A percentile compares a stretch with the other conserved stretches of the same genome.
phyloP scores from a whole-genome alignment of 2,888 invertebrate genomes.

The Drosophila gaucha region DNA sequence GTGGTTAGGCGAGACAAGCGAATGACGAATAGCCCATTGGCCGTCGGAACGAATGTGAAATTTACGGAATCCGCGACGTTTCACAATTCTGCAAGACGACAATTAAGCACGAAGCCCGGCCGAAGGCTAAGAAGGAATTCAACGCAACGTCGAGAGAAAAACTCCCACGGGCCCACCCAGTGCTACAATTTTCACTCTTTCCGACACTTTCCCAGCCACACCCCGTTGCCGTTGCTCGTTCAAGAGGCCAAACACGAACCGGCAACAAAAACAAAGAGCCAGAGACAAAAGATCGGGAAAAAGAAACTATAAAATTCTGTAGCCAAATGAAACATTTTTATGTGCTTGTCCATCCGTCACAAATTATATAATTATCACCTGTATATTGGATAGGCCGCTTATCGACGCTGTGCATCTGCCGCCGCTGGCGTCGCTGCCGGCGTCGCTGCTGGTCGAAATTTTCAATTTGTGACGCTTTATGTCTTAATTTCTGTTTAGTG shows the following conservation, averaged over 20 bases:
- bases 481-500: slow-evolving; percentile 75
- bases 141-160: slow-evolving; percentile 14
- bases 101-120: slow-evolving; percentile 80
- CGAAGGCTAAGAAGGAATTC: slow-evolving; percentile 36
- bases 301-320: slow-evolving; percentile 73
- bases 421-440: slow-evolving; percentile 6
- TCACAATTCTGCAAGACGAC: slow-evolving; percentile 80
- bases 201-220: slow-evolving; percentile 73
- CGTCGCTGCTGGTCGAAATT: slow-evolving; percentile 71
- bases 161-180: slow-evolving; percentile 79
- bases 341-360: slow-evolving; percentile 82
- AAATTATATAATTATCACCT: slow-evolving; percentile 84
- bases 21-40: slow-evolving; percentile 82
- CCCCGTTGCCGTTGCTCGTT: slow-evolving; percentile 41
- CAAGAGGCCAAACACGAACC: slow-evolving; percentile 26
- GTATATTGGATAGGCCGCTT: slow-evolving; percentile 79
- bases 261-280: slow-evolving; percentile 47
- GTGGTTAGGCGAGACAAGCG: slow-evolving; percentile 71
- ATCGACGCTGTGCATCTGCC: slow-evolving; percentile 77
- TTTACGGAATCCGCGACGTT: slow-evolving; percentile 75
- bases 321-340: slow-evolving; percentile 75
- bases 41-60: slow-evolving; percentile 73
- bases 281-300: slow-evolving; percentile 58
- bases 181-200: slow-evolving; percentile 74
- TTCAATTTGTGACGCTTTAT: slow-evolving; percentile 83